Evolutionary conservation across 2,888 invertebrate genomes (phyloP).

Genomic region (Ichneumoninae sp.): DNA sequence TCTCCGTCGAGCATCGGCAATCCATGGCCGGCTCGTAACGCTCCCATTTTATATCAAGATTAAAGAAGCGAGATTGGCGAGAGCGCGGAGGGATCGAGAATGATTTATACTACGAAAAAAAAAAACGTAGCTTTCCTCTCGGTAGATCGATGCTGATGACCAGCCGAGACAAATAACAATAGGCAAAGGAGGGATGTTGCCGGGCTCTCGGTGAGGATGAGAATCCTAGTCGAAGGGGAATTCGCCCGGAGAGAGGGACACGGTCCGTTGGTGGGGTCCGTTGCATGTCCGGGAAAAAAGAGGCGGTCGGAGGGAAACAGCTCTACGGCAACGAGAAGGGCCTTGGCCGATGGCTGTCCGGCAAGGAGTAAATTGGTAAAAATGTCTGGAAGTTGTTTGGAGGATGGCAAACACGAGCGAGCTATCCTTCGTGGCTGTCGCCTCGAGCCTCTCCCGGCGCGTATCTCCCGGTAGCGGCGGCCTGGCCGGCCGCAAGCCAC

Average conservation of each 20-base stretch:
- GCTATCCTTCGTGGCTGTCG: conserved; percentile 71
- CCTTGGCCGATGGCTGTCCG: conserved; percentile 59
- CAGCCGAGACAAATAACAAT: background rate
- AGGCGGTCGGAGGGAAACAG: conserved; percentile 43
- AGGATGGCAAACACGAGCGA: conserved; percentile 73
- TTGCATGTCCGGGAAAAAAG: conserved; percentile 37
- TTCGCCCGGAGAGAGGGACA: background rate
- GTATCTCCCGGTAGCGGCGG: conserved; percentile 38
- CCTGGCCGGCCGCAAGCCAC: conserved; percentile 60
- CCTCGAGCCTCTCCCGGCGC: conserved; percentile 57
- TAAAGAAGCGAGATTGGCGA: conserved; percentile 1
- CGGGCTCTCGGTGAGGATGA: background rate
- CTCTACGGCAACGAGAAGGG: conserved; percentile 32
- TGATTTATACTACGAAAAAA: background rate
- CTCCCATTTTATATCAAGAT: conserved; percentile 14
- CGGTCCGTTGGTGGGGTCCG: background rate
- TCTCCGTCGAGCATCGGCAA: conserved; percentile 9
- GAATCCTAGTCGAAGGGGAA: background rate
- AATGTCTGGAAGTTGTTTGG: conserved; percentile 76
- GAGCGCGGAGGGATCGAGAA: background rate
- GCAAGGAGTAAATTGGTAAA: conserved; percentile 78
- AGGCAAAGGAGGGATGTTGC: conserved; percentile 12
- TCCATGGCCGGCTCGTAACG: background rate
- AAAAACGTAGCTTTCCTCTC: background rate
- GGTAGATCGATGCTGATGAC: background rate